Percentiles rank a stretch among this genome's conserved stretches.
Evolutionary conservation across 1,140 invertebrate species (phyloP).

Genomic region (Ganaspis sp.): DNA sequence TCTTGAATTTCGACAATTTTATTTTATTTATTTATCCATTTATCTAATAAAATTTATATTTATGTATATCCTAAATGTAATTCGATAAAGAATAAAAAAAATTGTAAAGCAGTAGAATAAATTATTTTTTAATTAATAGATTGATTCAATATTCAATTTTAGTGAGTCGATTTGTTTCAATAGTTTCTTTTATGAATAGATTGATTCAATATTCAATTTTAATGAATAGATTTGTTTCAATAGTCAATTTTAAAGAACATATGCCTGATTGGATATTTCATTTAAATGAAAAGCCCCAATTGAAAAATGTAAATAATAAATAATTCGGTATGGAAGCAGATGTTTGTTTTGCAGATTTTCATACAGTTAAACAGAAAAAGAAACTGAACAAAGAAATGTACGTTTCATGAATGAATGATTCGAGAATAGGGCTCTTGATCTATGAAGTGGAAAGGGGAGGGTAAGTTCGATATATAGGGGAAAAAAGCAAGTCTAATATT

Average conservation of each 20-base stretch:
- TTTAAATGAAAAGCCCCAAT: background rate
- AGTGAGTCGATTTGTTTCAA: background rate
- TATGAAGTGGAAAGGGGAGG: slow-evolving; percentile 15
- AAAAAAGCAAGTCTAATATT: slow-evolving; percentile 14
- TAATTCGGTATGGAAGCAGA: background rate
- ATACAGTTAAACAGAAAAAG: slow-evolving; percentile 18
- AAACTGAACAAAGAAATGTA: slow-evolving; percentile 25
- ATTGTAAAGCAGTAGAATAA: no score
- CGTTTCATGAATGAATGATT: slow-evolving; percentile 23
- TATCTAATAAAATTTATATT: no score
- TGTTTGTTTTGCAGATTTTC: slow-evolving; percentile 28
- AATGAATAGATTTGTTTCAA: background rate
- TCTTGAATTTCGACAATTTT: no score
- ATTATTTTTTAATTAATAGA: no score
- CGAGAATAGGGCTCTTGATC: slow-evolving; percentile 27
- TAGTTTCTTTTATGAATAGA: background rate
- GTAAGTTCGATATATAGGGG: slow-evolving; percentile 1
- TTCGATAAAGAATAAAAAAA: no score
- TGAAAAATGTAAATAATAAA: slow-evolving; percentile 1
- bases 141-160: no score
- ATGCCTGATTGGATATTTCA: background rate
- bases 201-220: no score
- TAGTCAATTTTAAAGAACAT: background rate
- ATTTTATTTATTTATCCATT: no score
- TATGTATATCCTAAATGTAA: no score